Evolutionary conservation across 53 echinoderm and acorn worm species (phyloP).

Genomic region (Apostichopus leukothele): DNA sequence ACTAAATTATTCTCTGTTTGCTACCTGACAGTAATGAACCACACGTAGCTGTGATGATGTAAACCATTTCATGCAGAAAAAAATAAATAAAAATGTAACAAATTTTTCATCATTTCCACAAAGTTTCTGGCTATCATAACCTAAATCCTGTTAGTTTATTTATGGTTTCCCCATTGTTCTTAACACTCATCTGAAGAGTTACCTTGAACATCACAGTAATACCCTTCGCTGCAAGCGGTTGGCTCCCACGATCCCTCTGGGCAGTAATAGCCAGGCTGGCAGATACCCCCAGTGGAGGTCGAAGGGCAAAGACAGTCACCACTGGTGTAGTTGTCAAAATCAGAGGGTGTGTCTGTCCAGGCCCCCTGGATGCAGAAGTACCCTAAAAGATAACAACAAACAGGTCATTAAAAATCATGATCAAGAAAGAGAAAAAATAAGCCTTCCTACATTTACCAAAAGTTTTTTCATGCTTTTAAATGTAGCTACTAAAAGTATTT

Average conservation of each 20-base stretch:
- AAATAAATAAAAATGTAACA: too few relatives aligned
- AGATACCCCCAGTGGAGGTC: slow-evolving; percentile 77
- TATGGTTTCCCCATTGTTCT: too few relatives aligned
- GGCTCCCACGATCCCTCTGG: slow-evolving; percentile 87
- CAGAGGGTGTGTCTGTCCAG: slow-evolving; percentile 77
- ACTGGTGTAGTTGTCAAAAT: slow-evolving; percentile 93
- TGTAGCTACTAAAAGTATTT: too few relatives aligned
- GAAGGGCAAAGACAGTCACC: slow-evolving; percentile 95
- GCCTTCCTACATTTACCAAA: too few relatives aligned
- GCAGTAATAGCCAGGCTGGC: slow-evolving; percentile 97
- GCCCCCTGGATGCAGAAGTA: slow-evolving; percentile 91
- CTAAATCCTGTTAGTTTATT: background rate
- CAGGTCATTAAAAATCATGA: too few relatives aligned
- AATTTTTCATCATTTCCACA: too few relatives aligned
- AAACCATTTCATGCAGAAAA: too few relatives aligned
- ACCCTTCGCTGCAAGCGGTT: slow-evolving; percentile 79
- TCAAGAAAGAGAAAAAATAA: too few relatives aligned
- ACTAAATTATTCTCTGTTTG: too few relatives aligned
- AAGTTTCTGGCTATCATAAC: background rate
- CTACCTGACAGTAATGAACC: too few relatives aligned
- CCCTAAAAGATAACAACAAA: slow-evolving; percentile 50
- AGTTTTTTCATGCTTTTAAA: too few relatives aligned
- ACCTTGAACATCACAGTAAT: slow-evolving; percentile 76
- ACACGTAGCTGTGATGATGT: too few relatives aligned
- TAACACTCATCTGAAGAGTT: background rate